phyloP scores from a whole-genome alignment of 2,113 vertebrate genomes.

The Oncorhynchus gorbuscha region DNA sequence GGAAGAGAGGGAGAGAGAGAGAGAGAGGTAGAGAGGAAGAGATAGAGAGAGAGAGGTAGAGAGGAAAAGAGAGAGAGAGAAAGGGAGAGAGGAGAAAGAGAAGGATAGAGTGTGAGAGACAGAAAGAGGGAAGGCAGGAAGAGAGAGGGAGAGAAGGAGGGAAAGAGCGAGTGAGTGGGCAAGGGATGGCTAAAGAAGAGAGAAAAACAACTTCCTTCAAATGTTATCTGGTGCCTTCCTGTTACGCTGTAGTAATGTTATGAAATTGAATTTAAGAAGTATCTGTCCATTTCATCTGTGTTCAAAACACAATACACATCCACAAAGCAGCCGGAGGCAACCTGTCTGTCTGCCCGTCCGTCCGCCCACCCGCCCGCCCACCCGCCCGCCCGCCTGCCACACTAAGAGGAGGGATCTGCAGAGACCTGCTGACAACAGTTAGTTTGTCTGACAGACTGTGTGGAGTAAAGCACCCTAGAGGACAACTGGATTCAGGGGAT shows the following conservation, averaged over 20 bases:
- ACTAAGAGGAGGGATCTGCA: background rate
- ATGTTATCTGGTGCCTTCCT: no score
- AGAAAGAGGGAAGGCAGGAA: no score
- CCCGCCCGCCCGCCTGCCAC: no score
- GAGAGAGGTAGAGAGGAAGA: background rate
- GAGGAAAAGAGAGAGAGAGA: no score
- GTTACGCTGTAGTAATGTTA: background rate
- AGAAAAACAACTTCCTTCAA: background rate
- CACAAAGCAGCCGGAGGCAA: background rate
- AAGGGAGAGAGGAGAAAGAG: no score
- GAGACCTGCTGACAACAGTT: slow-evolving; percentile 10
- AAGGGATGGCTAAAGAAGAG: background rate
- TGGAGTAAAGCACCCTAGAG: slow-evolving; percentile 15
- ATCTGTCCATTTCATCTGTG: slow-evolving; percentile 24
- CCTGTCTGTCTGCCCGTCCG: background rate
- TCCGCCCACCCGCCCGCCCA: no score
- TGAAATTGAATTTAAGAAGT: slow-evolving; percentile 20
- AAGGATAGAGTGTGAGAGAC: no score
- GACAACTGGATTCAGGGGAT: background rate
- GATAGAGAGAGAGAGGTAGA: no score
- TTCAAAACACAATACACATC: slow-evolving; percentile 3
- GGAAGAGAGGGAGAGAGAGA: background rate
- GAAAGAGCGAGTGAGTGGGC: background rate
- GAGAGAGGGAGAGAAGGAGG: no score
- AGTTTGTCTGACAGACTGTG: slow-evolving; percentile 3